These are phyloP conservation scores for Drosophila glabriapex DNA, from an alignment of 2,888 invertebrate genomes.

Conservation along the genomic window DNA sequence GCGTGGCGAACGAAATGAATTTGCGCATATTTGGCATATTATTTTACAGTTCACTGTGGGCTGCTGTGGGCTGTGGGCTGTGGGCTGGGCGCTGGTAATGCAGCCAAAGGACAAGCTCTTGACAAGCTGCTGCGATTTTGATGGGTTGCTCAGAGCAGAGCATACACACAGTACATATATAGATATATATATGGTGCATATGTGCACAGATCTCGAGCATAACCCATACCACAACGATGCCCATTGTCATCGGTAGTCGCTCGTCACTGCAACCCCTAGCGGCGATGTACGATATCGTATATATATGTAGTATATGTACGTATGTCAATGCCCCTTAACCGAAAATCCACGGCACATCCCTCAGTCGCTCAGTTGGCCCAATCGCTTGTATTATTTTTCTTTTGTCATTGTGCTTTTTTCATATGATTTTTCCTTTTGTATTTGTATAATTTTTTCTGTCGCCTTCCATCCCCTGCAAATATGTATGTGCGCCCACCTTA, in stretches of 20 bases:
- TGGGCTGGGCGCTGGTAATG: slow-evolving; percentile 36
- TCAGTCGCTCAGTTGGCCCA: slow-evolving; percentile 57
- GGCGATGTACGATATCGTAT: slow-evolving; percentile 6
- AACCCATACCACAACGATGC: slow-evolving; percentile 29
- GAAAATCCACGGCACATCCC: slow-evolving; percentile 43
- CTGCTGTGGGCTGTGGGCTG: neutral
- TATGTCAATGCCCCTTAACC: neutral
- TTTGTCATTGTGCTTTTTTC: slow-evolving; percentile 80
- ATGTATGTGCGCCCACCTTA: slow-evolving; percentile 37
- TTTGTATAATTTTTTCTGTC: slow-evolving; percentile 80
- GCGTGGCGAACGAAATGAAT: slow-evolving; percentile 61
- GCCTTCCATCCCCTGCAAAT: slow-evolving; percentile 60
- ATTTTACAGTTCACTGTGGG: slow-evolving; percentile 56
- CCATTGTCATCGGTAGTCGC: slow-evolving; percentile 71
- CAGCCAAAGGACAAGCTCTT: slow-evolving; percentile 55
- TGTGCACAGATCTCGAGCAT: slow-evolving; percentile 51
- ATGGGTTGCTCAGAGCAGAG: slow-evolving; percentile 37
- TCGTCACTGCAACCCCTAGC: slow-evolving; percentile 71
- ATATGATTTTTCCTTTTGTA: slow-evolving; percentile 74
- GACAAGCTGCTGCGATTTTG: slow-evolving; percentile 77
- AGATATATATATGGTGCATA: slow-evolving; percentile 43
- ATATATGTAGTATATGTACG: neutral
- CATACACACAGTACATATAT: neutral
- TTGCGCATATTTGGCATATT: slow-evolving; percentile 80
- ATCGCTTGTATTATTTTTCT: slow-evolving; percentile 76